Evolutionary conservation across 2,113 vertebrate genomes (phyloP).

Genomic region (Ctenomys sociabilis): DNA sequence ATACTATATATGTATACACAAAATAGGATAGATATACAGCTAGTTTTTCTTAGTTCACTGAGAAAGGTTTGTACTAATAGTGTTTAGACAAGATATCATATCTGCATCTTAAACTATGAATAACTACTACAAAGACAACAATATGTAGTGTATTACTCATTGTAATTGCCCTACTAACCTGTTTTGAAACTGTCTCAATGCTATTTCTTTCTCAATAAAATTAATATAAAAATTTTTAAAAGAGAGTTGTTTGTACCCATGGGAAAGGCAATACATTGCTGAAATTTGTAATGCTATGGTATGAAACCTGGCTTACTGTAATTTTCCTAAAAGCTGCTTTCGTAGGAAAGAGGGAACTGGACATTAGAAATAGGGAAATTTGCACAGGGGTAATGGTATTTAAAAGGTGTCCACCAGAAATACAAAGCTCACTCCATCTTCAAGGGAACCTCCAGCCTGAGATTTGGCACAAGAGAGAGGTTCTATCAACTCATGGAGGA

Average conservation of each 20-base stretch:
- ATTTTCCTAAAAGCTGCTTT: not conserved
- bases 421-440: not conserved
- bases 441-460: not conserved
- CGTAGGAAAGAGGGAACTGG: not conserved
- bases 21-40: no score
- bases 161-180: no score
- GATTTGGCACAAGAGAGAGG: not conserved
- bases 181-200: no score
- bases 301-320: not conserved
- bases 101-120: no score
- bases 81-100: no score
- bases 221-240: no score
- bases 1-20: no score
- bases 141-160: no score
- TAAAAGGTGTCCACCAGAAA: not conserved
- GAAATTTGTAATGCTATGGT: not conserved
- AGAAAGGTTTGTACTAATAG: no score
- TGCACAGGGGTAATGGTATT: not conserved
- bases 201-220: no score
- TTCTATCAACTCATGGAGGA: not conserved
- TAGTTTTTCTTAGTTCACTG: no score
- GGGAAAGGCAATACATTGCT: not conserved
- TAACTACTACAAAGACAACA: no score
- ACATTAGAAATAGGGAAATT: not conserved
- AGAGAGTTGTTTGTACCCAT: not conserved